These are phyloP conservation scores for Promerops cafer DNA, from an alignment of 2,113 vertebrate species.

Conservation along the genomic window DNA sequence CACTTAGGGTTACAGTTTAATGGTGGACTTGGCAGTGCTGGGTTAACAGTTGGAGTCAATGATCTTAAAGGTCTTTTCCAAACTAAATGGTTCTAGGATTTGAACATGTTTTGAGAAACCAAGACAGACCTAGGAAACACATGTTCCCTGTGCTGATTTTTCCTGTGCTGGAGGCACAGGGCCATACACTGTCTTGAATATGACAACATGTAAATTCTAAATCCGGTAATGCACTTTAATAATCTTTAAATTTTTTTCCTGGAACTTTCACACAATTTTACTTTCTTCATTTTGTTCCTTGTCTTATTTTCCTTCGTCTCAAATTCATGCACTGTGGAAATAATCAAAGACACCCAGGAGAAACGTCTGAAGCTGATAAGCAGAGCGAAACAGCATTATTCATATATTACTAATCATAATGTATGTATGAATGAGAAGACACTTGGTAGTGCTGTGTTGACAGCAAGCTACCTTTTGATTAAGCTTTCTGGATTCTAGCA, in stretches of 20 bases:
- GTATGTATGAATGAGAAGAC: neutral
- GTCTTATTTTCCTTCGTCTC: neutral
- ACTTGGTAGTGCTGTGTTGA: neutral
- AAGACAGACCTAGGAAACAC: neutral
- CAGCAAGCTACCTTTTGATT: constrained; percentile 52
- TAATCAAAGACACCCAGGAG: constrained; percentile 58
- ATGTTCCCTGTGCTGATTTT: neutral
- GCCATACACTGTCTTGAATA: neutral
- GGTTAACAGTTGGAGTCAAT: accelerated
- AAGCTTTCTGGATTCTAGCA: constrained; percentile 12
- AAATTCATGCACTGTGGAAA: constrained; percentile 22
- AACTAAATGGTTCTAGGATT: neutral
- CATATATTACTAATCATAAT: constrained; percentile 50
- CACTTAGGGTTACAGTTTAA: neutral
- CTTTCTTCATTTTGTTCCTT: neutral
- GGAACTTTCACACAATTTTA: neutral
- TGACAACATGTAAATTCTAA: neutral
- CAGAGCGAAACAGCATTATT: constrained; percentile 42
- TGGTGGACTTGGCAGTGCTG: neutral
- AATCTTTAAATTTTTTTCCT: neutral
- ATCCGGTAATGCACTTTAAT: neutral
- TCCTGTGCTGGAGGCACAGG: neutral
- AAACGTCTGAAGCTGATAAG: constrained; percentile 23
- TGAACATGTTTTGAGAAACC: neutral
- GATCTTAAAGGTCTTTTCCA: neutral